phyloP scores from a whole-genome alignment of 2,797 vertebrate species.

The Tragopan temminckii region DNA sequence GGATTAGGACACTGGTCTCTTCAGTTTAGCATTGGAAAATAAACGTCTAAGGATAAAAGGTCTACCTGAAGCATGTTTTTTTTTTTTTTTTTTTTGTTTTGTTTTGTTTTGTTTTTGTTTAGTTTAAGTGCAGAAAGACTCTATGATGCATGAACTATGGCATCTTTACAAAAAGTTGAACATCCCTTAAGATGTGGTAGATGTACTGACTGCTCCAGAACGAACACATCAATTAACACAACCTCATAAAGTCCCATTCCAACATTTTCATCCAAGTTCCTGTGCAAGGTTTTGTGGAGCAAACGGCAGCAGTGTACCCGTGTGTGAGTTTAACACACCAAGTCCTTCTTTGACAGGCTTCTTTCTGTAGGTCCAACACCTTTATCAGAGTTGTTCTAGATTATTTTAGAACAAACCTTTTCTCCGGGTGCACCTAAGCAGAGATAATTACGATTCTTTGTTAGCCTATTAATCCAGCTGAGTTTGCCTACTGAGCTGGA shows the following conservation, averaged over 20 bases:
- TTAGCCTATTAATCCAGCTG: neutral
- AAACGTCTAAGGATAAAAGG: neutral
- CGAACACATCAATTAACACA: neutral
- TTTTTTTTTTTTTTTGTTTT: neutral
- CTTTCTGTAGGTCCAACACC: neutral
- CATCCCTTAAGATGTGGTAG: neutral
- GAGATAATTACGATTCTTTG: neutral
- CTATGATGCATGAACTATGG: neutral
- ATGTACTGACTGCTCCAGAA: neutral
- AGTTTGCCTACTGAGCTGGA: neutral
- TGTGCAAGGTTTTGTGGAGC: neutral
- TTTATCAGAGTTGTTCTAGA: neutral
- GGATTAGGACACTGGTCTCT: neutral
- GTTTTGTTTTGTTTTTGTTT: too few species aligned
- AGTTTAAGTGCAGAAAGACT: neutral
- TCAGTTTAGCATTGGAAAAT: neutral
- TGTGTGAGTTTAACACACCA: neutral
- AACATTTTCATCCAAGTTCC: neutral
- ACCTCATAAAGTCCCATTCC: neutral
- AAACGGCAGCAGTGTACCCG: rapidly evolving
- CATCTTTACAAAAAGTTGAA: neutral
- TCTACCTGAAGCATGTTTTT: neutral
- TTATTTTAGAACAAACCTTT: neutral
- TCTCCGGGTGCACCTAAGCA: neutral
- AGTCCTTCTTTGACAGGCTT: neutral